Conservation (phyloP, 2,113 vertebrate species). For the Carollia perspicillata region DNA sequence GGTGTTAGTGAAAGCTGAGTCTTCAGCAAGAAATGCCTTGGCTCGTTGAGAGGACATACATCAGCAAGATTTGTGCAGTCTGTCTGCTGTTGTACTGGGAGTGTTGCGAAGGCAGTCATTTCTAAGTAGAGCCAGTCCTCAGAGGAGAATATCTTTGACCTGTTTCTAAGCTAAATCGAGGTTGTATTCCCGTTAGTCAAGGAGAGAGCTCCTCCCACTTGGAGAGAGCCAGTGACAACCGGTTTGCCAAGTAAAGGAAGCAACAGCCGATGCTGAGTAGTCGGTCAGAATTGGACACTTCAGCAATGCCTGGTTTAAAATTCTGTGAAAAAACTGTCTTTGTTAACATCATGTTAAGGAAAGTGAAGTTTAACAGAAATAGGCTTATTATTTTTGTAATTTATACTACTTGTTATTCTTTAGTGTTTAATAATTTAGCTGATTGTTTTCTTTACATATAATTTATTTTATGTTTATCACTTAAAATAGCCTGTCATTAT, state of each 20-base stretch:
- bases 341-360: background rate
- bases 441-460: background rate
- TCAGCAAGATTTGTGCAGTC: background rate
- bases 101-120: background rate
- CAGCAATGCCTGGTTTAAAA: background rate
- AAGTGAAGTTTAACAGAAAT: background rate
- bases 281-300: background rate
- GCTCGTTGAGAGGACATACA: background rate
- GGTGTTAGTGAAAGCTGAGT: background rate
- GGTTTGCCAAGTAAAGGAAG: background rate
- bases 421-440: background rate
- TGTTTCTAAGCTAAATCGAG: background rate
- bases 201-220: background rate
- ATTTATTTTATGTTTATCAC: background rate
- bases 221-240: background rate
- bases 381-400: background rate
- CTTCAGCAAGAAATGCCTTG: background rate
- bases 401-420: background rate
- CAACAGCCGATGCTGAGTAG: background rate
- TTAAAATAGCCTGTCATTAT: background rate
- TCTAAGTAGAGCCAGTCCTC: background rate
- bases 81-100: background rate
- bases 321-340: background rate
- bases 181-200: background rate
- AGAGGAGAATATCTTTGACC: background rate